Evolutionary conservation across 2,888 invertebrate species (phyloP), one percentile per base, ranked within the genome.

Genomic region (Megastigmus dorsalis): DNA sequence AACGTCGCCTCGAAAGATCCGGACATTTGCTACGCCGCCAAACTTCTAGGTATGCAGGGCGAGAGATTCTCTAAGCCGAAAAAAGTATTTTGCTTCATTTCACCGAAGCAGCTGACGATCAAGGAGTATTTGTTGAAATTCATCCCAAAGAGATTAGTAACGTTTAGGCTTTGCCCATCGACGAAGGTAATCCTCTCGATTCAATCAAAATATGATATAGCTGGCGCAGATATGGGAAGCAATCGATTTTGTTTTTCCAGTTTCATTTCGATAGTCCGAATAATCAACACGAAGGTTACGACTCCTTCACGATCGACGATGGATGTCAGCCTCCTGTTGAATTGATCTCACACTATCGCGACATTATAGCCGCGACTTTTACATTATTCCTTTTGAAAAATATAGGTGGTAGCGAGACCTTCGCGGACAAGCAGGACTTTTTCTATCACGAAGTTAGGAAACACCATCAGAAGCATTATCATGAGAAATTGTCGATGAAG

Each of bases 401-500:
- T 89, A 97, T 97, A 87, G 97, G 97, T 62, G 97, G 97, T 2
- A 97, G 97, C 54, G 97, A 97, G 89, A 95, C 96, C 10, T 97
- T 98, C 86, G 96, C 96, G 86, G 91, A 91, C 74, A 95, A 90
- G 90, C 96, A 80, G 87, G 90, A 92, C 79, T 93, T 93, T 84
- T 93, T 93, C 85, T 92, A 93, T 83, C 92, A 93, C 83, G 93
- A 93, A 88, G 91, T 93, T 33, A 91, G 97, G 80, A 95, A 95
- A 83, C 93, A 93, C 81, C 97, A 97, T 89, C 92, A 95, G 80
- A 95, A 95, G 72, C 94, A 95, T 85, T 93, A 95, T 84, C 96
- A 97, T 88, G 96, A 96, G 84, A 95, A 95, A 87, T 88, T 96
- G 55, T 91, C 93, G 15, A 90, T 98, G 88, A 95, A 95, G 87